phyloP scores from a whole-genome alignment of 1,140 invertebrate species.

The Camponotus vicinus region DNA sequence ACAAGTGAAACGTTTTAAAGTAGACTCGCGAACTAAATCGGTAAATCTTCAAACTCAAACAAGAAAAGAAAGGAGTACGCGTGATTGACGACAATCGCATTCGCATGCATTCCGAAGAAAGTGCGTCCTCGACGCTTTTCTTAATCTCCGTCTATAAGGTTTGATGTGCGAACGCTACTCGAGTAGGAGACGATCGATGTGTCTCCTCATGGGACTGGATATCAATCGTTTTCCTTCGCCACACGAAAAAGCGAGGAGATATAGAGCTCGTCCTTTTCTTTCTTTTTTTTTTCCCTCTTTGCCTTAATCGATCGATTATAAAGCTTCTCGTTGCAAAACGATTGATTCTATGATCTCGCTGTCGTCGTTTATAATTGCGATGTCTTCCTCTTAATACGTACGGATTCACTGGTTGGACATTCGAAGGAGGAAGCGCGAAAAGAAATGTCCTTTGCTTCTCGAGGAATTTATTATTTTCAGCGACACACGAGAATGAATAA shows the following conservation, averaged over 20 bases:
- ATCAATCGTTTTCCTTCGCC: constrained; percentile 47
- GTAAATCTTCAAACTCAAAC: too few relatives aligned
- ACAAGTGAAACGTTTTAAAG: constrained; percentile 62
- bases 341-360: neutral
- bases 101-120: constrained; percentile 6
- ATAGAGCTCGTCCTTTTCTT: neutral
- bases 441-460: constrained; percentile 28
- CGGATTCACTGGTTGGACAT: neutral
- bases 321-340: constrained; percentile 29
- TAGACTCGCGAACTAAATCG: constrained; percentile 58
- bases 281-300: neutral
- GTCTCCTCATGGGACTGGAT: neutral
- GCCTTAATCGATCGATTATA: constrained; percentile 12
- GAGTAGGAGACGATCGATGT: constrained; percentile 38
- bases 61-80: neutral
- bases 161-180: constrained; percentile 14
- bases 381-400: neutral
- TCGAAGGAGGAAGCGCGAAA: neutral
- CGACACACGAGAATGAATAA: constrained; percentile 18
- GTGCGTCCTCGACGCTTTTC: constrained; percentile 17
- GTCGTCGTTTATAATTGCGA: constrained; percentile 1
- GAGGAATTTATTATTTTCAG: constrained; percentile 40
- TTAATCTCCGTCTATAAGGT: constrained; percentile 38
- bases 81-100: constrained; percentile 3
- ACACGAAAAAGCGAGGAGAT: constrained; percentile 1